These are phyloP conservation scores for Orientallactaga bullata DNA, from an alignment of 2,113 vertebrate genomes.

Conservation along the genomic window DNA sequence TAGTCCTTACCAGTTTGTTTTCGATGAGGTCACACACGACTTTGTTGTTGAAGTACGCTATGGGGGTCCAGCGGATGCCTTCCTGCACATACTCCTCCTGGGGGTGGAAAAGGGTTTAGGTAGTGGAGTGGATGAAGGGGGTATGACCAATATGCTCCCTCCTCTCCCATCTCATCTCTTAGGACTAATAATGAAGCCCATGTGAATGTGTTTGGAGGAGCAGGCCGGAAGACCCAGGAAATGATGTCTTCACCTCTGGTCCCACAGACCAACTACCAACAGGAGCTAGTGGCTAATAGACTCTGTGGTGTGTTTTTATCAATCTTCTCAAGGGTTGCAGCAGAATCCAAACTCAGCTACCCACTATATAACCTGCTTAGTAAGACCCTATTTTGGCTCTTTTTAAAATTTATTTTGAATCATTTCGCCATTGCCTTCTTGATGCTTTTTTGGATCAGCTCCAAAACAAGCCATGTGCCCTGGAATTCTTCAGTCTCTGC, in stretches of 20 bases:
- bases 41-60: slow-evolving; percentile 99
- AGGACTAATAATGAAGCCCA: background rate
- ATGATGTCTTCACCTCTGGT: rapidly evolving
- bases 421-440: background rate
- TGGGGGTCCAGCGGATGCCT: slow-evolving; percentile 97
- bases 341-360: background rate
- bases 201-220: background rate
- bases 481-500: slow-evolving; percentile 14
- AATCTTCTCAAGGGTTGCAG: background rate
- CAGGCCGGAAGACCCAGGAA: background rate
- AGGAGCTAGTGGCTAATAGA: background rate
- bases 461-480: background rate
- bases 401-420: background rate
- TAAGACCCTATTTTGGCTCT: background rate
- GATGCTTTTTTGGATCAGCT: background rate
- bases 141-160: background rate
- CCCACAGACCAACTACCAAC: background rate
- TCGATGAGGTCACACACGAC: slow-evolving; percentile 98
- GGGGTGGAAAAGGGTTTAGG: background rate
- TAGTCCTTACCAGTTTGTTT: slow-evolving; percentile 94
- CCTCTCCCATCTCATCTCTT: background rate
- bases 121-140: background rate
- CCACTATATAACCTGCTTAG: background rate
- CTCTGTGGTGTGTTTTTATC: background rate
- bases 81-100: slow-evolving; percentile 99